These are phyloP conservation scores for Dicyrtoma fusca DNA, from an alignment of 2,888 invertebrate genomes.

Conservation along the genomic window DNA sequence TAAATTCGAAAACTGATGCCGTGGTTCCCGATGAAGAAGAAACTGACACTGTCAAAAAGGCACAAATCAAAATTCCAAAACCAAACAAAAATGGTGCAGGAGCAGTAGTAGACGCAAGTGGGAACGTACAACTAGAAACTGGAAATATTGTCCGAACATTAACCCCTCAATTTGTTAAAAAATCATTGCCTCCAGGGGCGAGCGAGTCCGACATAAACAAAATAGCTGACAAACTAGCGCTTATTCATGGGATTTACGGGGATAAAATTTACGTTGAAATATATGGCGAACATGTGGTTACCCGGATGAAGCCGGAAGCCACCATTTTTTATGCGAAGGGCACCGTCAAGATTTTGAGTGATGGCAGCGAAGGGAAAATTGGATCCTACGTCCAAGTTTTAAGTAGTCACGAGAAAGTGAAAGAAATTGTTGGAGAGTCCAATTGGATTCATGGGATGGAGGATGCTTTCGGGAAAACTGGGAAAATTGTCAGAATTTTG, in stretches of 20 bases:
- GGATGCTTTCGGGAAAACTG: slow-evolving; percentile 17
- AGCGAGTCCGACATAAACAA: neutral
- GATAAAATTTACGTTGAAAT: slow-evolving; percentile 19
- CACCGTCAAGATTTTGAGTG: neutral
- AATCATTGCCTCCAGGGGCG: neutral
- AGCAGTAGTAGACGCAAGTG: neutral
- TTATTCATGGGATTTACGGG: slow-evolving; percentile 21
- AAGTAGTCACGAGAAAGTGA: neutral
- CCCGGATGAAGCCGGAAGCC: neutral
- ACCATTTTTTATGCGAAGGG: neutral
- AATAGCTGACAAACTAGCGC: slow-evolving; percentile 8
- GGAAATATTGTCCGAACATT: slow-evolving; percentile 2
- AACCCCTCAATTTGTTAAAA: neutral
- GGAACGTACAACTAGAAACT: neutral
- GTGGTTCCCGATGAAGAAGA: neutral
- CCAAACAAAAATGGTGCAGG: too few species aligned
- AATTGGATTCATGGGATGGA: slow-evolving; percentile 18
- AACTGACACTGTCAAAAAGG: too few species aligned
- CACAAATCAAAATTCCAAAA: too few species aligned
- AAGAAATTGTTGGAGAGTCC: neutral
- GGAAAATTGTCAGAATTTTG: slow-evolving; percentile 11
- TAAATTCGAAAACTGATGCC: neutral
- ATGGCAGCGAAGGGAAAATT: neutral
- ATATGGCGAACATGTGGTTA: neutral
- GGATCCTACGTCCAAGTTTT: slow-evolving; percentile 13